Percentiles rank a stretch among this genome's conserved stretches.
Conservation (phyloP, 2,113 vertebrate species). For the Tautogolabrus adspersus region DNA sequence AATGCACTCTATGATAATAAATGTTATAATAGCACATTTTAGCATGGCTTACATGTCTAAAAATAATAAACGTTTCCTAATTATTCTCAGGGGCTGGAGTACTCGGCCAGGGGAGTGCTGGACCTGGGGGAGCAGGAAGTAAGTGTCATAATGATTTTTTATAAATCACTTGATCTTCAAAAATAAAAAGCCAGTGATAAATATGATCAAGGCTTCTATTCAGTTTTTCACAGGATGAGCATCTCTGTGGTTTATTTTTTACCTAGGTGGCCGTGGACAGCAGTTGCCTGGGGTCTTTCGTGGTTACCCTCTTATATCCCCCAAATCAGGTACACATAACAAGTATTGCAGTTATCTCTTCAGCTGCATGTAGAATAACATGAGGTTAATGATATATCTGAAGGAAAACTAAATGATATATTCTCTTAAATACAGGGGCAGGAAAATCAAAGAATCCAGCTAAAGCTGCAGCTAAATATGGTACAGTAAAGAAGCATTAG, state of each 20-base stretch:
- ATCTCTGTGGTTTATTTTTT: constrained; percentile 29
- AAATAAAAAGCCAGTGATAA: background rate
- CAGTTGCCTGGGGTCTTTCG: constrained; percentile 77
- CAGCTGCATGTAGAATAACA: background rate
- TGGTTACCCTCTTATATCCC: constrained; percentile 79
- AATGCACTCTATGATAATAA: background rate
- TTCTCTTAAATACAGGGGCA: constrained; percentile 49
- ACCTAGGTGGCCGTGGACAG: constrained; percentile 73
- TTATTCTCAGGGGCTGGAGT: constrained; percentile 57
- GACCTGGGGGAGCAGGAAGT: constrained; percentile 68
- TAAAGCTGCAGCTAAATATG: constrained; percentile 77
- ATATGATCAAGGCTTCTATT: background rate
- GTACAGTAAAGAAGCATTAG: constrained; percentile 44
- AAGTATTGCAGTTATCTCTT: background rate
- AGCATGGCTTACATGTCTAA: background rate
- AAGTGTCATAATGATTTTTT: constrained; percentile 16
- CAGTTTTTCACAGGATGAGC: background rate
- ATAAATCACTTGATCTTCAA: background rate
- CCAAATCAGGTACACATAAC: constrained; percentile 75
- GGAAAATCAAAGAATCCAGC: constrained; percentile 78
- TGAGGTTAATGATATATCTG: too few species aligned
- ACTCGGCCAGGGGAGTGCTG: constrained; percentile 73
- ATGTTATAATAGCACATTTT: constrained; percentile 2
- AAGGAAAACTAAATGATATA: background rate
- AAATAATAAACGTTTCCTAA: constrained; percentile 2